These are phyloP conservation scores for Nomada ferruginata DNA, from an alignment of 2,888 invertebrate species.

Conservation along the genomic window DNA sequence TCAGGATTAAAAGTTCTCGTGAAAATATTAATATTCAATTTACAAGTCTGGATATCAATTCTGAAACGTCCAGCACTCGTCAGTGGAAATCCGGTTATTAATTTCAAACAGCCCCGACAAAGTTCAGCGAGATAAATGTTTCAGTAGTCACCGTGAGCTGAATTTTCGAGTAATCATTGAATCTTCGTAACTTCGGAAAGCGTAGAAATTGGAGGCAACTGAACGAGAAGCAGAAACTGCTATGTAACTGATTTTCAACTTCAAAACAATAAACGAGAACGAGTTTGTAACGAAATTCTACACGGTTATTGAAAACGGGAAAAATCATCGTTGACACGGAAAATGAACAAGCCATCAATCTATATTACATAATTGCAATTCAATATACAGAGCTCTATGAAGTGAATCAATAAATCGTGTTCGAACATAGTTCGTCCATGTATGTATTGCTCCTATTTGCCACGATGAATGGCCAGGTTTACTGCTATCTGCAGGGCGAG, in stretches of 20 bases:
- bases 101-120: background rate
- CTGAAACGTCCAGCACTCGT: background rate
- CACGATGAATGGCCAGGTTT: background rate
- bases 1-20: too few species aligned
- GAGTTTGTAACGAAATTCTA: background rate
- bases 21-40: too few species aligned
- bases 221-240: background rate
- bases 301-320: background rate
- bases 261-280: background rate
- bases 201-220: background rate
- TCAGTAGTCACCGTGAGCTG: background rate
- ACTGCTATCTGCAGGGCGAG: background rate
- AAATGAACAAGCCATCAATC: background rate
- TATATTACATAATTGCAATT: background rate
- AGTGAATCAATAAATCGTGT: background rate
- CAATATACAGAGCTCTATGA: background rate
- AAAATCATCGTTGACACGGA: background rate
- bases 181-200: background rate
- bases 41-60: too few species aligned
- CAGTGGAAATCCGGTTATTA: background rate
- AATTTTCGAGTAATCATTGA: background rate
- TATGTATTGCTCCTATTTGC: conserved; percentile 1
- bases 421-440: background rate
- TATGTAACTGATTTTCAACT: background rate
- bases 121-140: background rate